Evolutionary conservation across 2,113 vertebrate genomes (phyloP).

Genomic region (Glaucomys volans): DNA sequence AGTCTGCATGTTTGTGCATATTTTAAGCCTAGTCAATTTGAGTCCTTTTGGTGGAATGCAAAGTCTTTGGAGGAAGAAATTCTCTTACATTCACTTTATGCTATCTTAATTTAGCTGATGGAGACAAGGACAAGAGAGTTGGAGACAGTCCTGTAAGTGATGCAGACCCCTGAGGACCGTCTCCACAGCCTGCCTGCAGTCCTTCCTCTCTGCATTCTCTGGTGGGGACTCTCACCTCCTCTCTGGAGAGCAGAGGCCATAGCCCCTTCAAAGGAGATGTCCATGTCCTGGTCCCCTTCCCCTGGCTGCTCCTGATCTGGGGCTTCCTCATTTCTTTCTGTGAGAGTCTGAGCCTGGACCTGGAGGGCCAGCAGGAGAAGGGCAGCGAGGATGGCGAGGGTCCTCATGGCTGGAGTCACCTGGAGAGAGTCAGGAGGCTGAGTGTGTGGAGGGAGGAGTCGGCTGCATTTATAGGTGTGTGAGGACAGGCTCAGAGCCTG

Average conservation of each 20-base stretch:
- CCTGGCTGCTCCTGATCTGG: not conserved
- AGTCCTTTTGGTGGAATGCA: not conserved
- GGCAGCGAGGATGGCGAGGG: not conserved
- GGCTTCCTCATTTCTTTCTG: not conserved
- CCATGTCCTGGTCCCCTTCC: not conserved
- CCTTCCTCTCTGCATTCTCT: too few species aligned
- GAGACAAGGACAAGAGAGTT: not conserved
- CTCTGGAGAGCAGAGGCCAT: too few species aligned
- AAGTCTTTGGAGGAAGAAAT: not conserved
- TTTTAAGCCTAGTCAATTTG: not conserved
- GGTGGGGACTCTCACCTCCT: too few species aligned
- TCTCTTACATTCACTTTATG: too few species aligned
- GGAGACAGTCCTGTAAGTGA: too few species aligned
- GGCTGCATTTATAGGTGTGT: not conserved
- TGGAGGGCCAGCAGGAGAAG: not conserved
- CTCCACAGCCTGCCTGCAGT: too few species aligned
- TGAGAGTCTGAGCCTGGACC: not conserved
- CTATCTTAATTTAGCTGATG: rapidly evolving
- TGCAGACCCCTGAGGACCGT: too few species aligned
- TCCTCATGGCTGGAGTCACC: slow-evolving; percentile 11
- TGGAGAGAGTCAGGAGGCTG: not conserved
- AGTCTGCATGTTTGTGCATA: not conserved
- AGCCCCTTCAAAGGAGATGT: not conserved
- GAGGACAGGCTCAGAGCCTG: not conserved
- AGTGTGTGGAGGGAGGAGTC: not conserved